Base-by-base conservation (phyloP, 1,140 invertebrate species). In the Phymorhynchus buccinoides region DNA sequence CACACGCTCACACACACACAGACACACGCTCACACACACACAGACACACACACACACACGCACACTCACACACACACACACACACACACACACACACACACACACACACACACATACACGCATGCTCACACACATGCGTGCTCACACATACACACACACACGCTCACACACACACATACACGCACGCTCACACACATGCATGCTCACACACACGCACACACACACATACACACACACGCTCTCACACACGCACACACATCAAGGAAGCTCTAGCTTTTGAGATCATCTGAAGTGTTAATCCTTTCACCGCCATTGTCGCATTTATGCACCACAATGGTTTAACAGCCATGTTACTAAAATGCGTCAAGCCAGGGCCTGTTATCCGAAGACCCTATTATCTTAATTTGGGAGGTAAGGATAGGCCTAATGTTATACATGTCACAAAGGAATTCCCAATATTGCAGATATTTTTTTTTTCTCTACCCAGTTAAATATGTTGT, bases 161-260 rank as follows among this genome's bases (percentile, higher is more conserved):
- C 56, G 27, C 56, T 22, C 56, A 62, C 18, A 62, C 56, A 62
- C 18, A 62, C 73, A 75, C 71, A 75, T 32, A 27, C 71, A 37
- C 12, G 35, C 71, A 62, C 18, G 3, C n/a, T 3, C 56, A 62
- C 56, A 62, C 56, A 62, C 56, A 62, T 27, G 27, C 56, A 62
- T 22, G 27, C 56, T 3, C 56, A 62, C 56, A 62, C 56, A 62
- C 56, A 62, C 56, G 30, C 71, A 37, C 71, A 75, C 71, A 75
- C 71, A 75, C 32, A 75, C 32, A 75, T 14, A 75, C 39, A 32
- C 30, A 37, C 71, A 75, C 32, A 41, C 39, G 16, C 56, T 22
- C 56, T 22, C 56, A 62, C 56, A 62, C 56, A 62, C 56, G 27
- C 56, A 62, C 56, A 62, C 56, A 62, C 56, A 62, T n/a, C n/a